Evolutionary conservation across 1,140 invertebrate genomes (phyloP).

Genomic region (Papilio polytes): DNA sequence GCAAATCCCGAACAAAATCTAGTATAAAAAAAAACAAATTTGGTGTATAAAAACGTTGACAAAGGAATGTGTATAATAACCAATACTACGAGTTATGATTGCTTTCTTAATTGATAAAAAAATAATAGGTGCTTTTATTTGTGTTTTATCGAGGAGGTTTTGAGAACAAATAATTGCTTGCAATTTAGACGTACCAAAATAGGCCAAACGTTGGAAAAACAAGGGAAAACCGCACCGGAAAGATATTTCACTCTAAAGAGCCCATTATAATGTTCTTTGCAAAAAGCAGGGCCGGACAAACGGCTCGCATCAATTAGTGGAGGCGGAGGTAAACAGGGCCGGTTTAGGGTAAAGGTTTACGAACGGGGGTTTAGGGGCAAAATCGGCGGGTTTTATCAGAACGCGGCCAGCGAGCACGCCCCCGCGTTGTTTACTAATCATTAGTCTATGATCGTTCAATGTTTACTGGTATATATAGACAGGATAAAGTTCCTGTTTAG

Average conservation of each 20-base stretch:
- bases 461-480: constrained; percentile 15
- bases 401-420: constrained; percentile 46
- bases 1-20: no score
- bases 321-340: constrained; percentile 65
- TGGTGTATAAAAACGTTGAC: no score
- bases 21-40: no score
- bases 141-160: constrained; percentile 25
- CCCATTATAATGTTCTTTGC: constrained; percentile 72
- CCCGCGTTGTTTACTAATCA: constrained; percentile 73
- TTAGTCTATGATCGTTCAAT: constrained; percentile 53
- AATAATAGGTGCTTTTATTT: not conserved
- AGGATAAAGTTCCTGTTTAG: not conserved
- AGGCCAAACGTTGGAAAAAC: constrained; percentile 55
- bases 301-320: constrained; percentile 73
- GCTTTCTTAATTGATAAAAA: no score
- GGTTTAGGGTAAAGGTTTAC: constrained; percentile 50
- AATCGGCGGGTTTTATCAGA: constrained; percentile 68
- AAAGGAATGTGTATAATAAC: no score
- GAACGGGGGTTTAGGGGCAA: constrained; percentile 58
- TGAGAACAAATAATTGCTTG: constrained; percentile 37
- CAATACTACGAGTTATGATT: no score
- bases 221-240: constrained; percentile 53
- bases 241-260: constrained; percentile 75
- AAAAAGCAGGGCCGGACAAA: constrained; percentile 45
- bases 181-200: constrained; percentile 34